These are phyloP conservation scores for Cariama cristata DNA, from an alignment of 2,113 vertebrate genomes.

Conservation along the genomic window DNA sequence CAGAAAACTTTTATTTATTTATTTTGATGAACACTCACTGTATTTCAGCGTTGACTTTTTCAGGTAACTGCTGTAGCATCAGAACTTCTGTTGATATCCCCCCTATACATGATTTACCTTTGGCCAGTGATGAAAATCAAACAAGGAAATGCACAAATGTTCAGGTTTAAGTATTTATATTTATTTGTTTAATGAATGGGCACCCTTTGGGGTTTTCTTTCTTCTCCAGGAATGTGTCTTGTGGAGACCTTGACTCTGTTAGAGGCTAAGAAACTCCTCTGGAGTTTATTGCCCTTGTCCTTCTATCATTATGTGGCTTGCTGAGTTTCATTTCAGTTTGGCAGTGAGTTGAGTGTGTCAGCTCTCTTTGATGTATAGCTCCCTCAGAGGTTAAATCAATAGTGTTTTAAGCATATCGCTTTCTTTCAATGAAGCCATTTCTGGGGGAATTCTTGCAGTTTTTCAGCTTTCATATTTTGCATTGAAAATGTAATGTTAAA, in stretches of 20 bases:
- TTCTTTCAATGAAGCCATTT: background rate
- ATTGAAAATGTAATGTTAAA: background rate
- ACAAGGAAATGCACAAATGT: background rate
- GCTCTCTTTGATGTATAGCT: background rate
- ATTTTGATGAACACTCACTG: background rate
- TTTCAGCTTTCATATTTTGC: background rate
- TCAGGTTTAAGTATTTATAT: background rate
- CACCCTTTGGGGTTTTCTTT: background rate
- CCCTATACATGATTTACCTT: background rate
- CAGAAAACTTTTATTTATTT: background rate
- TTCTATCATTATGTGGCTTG: slow-evolving; percentile 12
- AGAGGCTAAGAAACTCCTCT: background rate
- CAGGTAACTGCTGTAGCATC: background rate
- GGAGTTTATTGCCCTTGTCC: slow-evolving; percentile 6
- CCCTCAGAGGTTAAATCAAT: slow-evolving; percentile 38
- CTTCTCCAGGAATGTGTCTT: background rate
- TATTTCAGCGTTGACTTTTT: background rate
- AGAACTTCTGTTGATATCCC: background rate
- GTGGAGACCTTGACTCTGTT: background rate
- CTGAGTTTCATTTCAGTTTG: slow-evolving; percentile 50
- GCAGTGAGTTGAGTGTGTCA: background rate
- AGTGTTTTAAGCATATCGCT: background rate
- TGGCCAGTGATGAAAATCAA: background rate
- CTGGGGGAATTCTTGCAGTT: background rate
- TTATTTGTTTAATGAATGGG: background rate